A percentile compares a stretch with the other conserved stretches of the same genome.
Evolutionary conservation across 2,113 vertebrate species (phyloP).

Genomic region (Hystrix cristata): DNA sequence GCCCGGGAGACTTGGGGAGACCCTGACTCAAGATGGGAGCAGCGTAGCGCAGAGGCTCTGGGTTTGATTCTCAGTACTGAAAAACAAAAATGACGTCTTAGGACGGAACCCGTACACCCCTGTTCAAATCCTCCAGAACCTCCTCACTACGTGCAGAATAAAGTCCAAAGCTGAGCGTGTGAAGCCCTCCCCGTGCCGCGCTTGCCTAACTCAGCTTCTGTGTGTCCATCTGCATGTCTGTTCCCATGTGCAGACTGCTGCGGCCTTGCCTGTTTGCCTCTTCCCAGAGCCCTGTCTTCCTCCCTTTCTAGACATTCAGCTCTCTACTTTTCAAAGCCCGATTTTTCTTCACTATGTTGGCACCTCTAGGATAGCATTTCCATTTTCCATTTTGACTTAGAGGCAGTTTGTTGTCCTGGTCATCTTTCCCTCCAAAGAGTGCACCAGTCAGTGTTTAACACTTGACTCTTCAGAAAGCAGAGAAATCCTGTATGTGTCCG

Average conservation of each 20-base stretch:
- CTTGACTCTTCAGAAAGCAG: background rate
- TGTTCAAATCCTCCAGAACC: background rate
- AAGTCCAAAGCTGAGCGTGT: background rate
- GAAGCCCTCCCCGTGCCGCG: background rate
- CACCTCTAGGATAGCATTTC: background rate
- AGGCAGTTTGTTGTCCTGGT: background rate
- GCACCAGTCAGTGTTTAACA: background rate
- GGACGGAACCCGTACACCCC: background rate
- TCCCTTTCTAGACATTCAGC: background rate
- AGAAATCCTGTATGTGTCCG: background rate
- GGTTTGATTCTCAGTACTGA: background rate
- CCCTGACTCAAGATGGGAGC: background rate
- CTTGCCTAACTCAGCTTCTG: background rate
- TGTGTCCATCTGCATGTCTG: accelerated
- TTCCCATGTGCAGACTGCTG: background rate
- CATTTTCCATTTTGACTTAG: background rate
- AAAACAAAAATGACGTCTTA: background rate
- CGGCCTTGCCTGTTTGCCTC: background rate
- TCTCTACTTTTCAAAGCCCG: background rate
- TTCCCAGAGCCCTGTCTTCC: background rate
- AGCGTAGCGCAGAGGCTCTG: background rate
- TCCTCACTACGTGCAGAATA: background rate
- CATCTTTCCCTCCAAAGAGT: background rate
- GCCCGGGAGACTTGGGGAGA: background rate
- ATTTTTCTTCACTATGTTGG: background rate